These are phyloP conservation scores for Prionailurus bengalensis DNA, from an alignment of 2,113 vertebrate species.

Conservation along the genomic window DNA sequence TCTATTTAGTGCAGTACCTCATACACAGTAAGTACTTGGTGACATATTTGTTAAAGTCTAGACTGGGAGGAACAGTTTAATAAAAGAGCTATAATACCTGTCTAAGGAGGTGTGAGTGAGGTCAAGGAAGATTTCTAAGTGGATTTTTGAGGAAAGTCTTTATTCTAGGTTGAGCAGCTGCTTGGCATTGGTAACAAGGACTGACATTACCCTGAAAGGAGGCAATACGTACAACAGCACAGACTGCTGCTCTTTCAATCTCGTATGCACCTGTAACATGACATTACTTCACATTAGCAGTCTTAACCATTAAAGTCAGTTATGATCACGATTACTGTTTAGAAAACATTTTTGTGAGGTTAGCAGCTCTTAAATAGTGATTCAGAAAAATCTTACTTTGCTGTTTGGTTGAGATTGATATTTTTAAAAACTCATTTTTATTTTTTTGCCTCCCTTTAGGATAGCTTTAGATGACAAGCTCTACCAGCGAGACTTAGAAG, in stretches of 20 bases:
- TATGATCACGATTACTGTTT: background rate
- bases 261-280: background rate
- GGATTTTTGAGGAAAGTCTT: background rate
- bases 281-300: background rate
- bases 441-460: conserved; percentile 83
- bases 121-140: background rate
- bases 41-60: conserved; percentile 1
- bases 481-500: conserved; percentile 92
- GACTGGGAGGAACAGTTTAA: background rate
- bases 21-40: background rate
- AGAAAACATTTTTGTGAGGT: conserved; percentile 41
- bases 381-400: background rate
- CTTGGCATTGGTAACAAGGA: background rate
- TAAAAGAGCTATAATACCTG: background rate
- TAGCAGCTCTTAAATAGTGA: background rate
- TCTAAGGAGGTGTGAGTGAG: background rate
- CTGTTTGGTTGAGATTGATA: background rate
- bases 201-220: background rate
- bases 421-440: background rate
- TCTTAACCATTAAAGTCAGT: background rate
- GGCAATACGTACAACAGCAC: background rate
- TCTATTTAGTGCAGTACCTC: background rate
- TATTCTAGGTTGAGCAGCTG: background rate
- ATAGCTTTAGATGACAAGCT: conserved; percentile 91
- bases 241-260: background rate